phyloP scores from a whole-genome alignment of 2,113 vertebrate species.

The Lethenteron reissneri region DNA sequence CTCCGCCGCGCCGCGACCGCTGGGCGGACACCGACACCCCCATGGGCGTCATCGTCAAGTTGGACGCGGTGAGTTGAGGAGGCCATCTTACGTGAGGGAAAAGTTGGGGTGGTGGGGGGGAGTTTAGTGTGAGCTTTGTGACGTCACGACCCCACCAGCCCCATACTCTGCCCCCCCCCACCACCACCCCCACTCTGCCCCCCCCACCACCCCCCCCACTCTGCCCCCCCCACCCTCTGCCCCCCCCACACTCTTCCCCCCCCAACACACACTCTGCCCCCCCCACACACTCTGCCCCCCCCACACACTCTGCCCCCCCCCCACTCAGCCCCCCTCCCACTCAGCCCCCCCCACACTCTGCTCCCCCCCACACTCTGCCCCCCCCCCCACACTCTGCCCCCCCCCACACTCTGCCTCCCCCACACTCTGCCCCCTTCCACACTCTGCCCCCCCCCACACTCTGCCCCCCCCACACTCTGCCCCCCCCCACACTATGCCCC shows the following conservation, averaged over 20 bases:
- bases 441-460: too few species aligned
- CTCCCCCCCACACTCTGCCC: too few species aligned
- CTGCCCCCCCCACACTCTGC: too few species aligned
- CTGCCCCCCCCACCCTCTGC: not conserved
- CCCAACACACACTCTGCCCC: not conserved
- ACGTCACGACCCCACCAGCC: not conserved
- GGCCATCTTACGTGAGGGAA: not conserved
- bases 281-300: not conserved
- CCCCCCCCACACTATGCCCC: too few species aligned
- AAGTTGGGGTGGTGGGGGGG: not conserved
- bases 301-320: too few species aligned
- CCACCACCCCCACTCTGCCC: not conserved
- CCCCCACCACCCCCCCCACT: not conserved
- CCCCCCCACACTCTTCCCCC: not conserved
- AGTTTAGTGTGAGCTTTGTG: not conserved
- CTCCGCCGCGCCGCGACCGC: not conserved
- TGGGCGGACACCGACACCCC: not conserved
- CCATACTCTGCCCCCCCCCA: not conserved
- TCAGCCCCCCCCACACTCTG: too few species aligned
- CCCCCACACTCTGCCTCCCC: too few species aligned
- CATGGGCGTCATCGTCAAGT: not conserved
- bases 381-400: too few species aligned
- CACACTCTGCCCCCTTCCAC: too few species aligned
- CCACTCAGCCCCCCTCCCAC: too few species aligned
- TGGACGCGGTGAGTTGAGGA: not conserved